A percentile compares a stretch with the other conserved stretches of the same genome.
Evolutionary conservation across 2,797 vertebrate genomes (phyloP).

Genomic region (Acanthopagrus latus): DNA sequence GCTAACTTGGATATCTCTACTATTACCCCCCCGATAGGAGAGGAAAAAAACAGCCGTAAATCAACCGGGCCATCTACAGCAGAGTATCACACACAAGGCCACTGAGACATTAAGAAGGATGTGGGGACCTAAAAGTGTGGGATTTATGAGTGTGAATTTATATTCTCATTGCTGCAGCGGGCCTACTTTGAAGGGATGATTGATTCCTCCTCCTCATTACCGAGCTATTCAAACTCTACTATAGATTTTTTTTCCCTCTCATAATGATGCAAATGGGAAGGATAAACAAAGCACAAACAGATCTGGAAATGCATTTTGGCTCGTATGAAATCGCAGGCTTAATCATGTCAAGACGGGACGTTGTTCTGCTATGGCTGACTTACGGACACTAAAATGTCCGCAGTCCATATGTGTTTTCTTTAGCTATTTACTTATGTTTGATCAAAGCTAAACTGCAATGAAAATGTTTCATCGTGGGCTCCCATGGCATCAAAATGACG

Average conservation of each 20-base stretch:
- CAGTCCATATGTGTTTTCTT: slow-evolving; percentile 57
- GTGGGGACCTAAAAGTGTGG: slow-evolving; percentile 74
- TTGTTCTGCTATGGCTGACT: slow-evolving; percentile 48
- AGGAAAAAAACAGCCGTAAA: slow-evolving; percentile 57
- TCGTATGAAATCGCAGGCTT: slow-evolving; percentile 56
- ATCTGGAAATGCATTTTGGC: slow-evolving; percentile 64
- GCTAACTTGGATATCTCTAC: slow-evolving; percentile 70
- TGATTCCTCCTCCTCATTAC: slow-evolving; percentile 81
- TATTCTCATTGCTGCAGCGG: slow-evolving; percentile 73
- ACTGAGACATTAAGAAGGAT: slow-evolving; percentile 73
- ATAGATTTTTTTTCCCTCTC: slow-evolving; percentile 66
- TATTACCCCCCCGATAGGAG: slow-evolving; percentile 55
- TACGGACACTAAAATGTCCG: slow-evolving; percentile 53
- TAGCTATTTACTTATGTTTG: slow-evolving; percentile 61
- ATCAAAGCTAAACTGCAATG: slow-evolving; percentile 63
- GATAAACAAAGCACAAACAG: slow-evolving; percentile 79
- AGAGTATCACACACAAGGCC: slow-evolving; percentile 65
- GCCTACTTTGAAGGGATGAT: slow-evolving; percentile 77
- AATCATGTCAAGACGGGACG: slow-evolving; percentile 52
- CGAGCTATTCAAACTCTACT: slow-evolving; percentile 75
- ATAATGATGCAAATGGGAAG: slow-evolving; percentile 80
- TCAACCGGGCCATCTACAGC: slow-evolving; percentile 49
- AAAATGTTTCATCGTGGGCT: slow-evolving; percentile 45
- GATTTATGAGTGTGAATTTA: slow-evolving; percentile 78
- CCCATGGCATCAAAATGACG: slow-evolving; percentile 24